phyloP scores from a whole-genome alignment of 2,888 invertebrate genomes.

The Bhutanitis thaidina region DNA sequence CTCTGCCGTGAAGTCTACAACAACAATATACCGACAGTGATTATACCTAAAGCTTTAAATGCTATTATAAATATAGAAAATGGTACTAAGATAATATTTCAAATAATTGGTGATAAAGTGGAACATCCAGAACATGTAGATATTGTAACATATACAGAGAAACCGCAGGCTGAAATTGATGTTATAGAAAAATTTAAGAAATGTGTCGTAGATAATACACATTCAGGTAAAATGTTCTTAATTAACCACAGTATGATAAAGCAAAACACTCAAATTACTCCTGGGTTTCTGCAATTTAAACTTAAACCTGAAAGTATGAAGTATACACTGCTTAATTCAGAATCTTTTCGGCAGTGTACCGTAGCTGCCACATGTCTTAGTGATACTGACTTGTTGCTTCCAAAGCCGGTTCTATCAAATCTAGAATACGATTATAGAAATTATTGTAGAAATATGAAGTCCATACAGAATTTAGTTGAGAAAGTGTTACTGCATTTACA shows the following conservation, averaged over 20 bases:
- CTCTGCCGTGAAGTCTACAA: conserved; percentile 64
- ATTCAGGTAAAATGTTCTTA: conserved; percentile 69
- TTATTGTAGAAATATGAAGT: conserved; percentile 73
- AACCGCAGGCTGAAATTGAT: conserved; percentile 47
- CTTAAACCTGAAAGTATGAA: conserved; percentile 66
- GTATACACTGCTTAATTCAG: conserved; percentile 71
- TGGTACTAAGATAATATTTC: conserved; percentile 79
- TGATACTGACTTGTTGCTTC: conserved; percentile 47
- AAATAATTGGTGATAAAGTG: conserved; percentile 52
- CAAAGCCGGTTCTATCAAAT: conserved; percentile 41
- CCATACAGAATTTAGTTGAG: conserved; percentile 61
- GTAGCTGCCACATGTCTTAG: conserved; percentile 57
- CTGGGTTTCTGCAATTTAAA: conserved; percentile 60
- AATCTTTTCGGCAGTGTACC: conserved; percentile 73
- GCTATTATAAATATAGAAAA: conserved; percentile 73
- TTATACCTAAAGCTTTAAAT: conserved; percentile 77
- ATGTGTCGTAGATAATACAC: conserved; percentile 70
- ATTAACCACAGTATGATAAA: conserved; percentile 77
- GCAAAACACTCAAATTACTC: conserved; percentile 56
- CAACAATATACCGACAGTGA: conserved; percentile 64
- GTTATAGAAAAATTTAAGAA: conserved; percentile 71
- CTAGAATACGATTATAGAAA: conserved; percentile 62
- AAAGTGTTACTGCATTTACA: conserved; percentile 54
- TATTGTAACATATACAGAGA: conserved; percentile 66
- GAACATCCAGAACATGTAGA: conserved; percentile 70